A percentile compares a stretch with the other conserved stretches of the same genome.
Conservation (phyloP, 2,888 invertebrate genomes). For the Gari tellinella region DNA sequence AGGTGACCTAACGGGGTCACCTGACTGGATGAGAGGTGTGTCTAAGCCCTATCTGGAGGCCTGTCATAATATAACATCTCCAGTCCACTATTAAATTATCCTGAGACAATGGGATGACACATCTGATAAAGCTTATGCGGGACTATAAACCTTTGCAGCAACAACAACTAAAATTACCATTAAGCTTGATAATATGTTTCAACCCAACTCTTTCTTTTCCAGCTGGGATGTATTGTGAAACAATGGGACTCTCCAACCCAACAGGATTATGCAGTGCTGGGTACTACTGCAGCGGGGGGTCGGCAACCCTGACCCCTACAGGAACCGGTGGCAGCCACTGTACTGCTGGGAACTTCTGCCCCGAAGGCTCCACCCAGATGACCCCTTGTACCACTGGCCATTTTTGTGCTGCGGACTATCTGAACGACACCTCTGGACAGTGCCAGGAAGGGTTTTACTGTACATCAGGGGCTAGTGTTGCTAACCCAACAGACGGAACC, state of each 20-base stretch:
- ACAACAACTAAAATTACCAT: too few species aligned
- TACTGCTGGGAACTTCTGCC: conserved; percentile 77
- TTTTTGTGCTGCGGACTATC: conserved; percentile 74
- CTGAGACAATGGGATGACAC: too few species aligned
- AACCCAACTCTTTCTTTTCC: too few species aligned
- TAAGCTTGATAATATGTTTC: too few species aligned
- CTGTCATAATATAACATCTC: too few species aligned
- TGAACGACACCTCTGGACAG: conserved; percentile 75
- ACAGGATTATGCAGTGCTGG: conserved; percentile 78
- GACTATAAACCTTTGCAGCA: too few species aligned
- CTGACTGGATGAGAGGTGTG: too few species aligned
- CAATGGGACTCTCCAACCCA: conserved; percentile 69
- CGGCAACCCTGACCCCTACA: conserved; percentile 89
- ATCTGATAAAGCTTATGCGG: too few species aligned
- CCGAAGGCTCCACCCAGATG: conserved; percentile 73
- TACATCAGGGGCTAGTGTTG: conserved; percentile 64
- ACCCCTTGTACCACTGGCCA: conserved; percentile 76
- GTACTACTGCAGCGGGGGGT: conserved; percentile 95
- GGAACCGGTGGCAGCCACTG: conserved; percentile 73
- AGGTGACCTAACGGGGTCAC: too few species aligned
- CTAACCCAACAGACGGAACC: conserved; percentile 79
- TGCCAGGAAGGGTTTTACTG: conserved; percentile 81
- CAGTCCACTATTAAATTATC: too few species aligned
- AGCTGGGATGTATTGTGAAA: conserved; percentile 80
- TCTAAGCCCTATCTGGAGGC: too few species aligned